Evolutionary conservation across 2,797 vertebrate species (phyloP).

Genomic region (Microctenopoma steveboyesi): DNA sequence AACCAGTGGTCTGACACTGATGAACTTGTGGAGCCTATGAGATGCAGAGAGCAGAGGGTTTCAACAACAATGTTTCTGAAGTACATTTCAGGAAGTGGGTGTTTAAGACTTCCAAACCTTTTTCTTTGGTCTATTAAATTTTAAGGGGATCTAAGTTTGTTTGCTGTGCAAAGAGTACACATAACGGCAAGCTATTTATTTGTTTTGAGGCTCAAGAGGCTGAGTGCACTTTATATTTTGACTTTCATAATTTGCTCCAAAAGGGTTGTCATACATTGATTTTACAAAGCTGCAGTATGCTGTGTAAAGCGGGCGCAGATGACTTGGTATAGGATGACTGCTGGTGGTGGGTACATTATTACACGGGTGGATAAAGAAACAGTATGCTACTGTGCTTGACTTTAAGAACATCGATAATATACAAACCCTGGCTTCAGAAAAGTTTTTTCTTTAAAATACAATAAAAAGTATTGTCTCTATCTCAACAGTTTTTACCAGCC

Average conservation of each 20-base stretch:
- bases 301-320: neutral
- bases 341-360: neutral
- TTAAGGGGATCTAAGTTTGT: too few species aligned
- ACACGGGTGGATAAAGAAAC: neutral
- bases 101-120: too few species aligned
- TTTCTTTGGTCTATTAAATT: too few species aligned
- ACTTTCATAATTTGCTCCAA: neutral
- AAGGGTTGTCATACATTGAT: neutral
- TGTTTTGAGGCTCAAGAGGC: neutral
- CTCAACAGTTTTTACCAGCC: too few species aligned
- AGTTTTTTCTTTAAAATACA: too few species aligned
- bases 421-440: too few species aligned
- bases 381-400: neutral
- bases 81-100: too few species aligned
- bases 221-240: neutral
- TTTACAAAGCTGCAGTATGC: neutral
- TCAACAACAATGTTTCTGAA: too few species aligned
- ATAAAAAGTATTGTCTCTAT: too few species aligned
- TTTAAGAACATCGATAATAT: neutral
- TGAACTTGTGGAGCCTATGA: constrained; percentile 88
- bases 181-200: neutral
- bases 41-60: neutral
- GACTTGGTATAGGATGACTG: neutral
- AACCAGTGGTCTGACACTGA: constrained; percentile 91
- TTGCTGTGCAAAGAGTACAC: too few species aligned